These are phyloP conservation scores for Conchocele bisecta DNA, from an alignment of 2,888 invertebrate species.

Conservation along the genomic window DNA sequence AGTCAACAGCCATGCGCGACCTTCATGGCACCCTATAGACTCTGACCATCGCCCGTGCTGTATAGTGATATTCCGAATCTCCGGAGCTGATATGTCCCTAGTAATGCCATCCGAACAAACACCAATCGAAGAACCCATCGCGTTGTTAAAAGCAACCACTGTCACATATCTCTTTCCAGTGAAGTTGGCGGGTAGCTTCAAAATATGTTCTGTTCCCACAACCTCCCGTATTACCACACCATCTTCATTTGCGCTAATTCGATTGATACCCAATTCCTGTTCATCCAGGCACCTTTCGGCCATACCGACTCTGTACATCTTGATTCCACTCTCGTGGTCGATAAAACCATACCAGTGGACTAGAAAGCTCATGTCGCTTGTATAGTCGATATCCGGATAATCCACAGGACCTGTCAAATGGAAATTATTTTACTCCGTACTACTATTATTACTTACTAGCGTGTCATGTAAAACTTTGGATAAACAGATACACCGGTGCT, in stretches of 20 bases:
- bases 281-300: neutral
- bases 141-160: conserved; percentile 68
- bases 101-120: conserved; percentile 69
- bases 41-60: conserved; percentile 36
- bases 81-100: conserved; percentile 55
- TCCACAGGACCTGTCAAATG: conserved; percentile 35
- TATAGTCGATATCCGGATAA: conserved; percentile 62
- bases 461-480: no score
- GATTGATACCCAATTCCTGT: neutral
- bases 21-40: conserved; percentile 40
- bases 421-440: no score
- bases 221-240: neutral
- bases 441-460: no score
- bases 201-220: neutral
- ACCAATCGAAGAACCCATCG: conserved; percentile 60
- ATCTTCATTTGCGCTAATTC: neutral
- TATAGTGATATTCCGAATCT: conserved; percentile 42
- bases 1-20: conserved; percentile 36
- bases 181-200: neutral
- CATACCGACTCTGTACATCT: conserved; percentile 52
- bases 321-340: conserved; percentile 68
- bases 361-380: conserved; percentile 36
- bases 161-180: conserved; percentile 54
- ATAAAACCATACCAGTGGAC: conserved; percentile 64
- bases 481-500: no score